Evolutionary conservation across 2,113 vertebrate genomes (phyloP).

Genomic region (Excalfactoria chinensis): DNA sequence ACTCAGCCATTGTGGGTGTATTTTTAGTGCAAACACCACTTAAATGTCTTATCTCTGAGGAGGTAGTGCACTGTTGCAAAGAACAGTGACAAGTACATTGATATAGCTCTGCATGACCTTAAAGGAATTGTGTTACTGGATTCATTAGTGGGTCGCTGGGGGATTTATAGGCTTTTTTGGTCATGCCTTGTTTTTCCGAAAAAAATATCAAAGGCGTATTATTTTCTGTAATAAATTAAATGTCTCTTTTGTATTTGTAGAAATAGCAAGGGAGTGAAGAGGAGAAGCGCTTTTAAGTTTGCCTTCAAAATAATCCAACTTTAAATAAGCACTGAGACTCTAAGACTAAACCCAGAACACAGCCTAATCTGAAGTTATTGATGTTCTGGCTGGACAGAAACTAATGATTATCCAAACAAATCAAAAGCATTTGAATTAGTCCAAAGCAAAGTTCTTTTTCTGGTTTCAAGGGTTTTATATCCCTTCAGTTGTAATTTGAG

Average conservation of each 20-base stretch:
- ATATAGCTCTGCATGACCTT: background rate
- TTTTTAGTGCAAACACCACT: conserved; percentile 28
- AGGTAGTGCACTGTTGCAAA: background rate
- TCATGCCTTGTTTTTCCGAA: background rate
- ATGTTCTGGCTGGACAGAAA: background rate
- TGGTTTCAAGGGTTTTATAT: background rate
- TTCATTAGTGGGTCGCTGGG: background rate
- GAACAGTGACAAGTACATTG: background rate
- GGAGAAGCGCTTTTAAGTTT: background rate
- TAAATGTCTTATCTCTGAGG: background rate
- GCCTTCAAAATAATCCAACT: background rate
- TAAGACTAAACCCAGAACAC: background rate
- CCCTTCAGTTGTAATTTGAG: background rate
- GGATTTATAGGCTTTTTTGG: background rate
- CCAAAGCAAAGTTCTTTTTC: background rate
- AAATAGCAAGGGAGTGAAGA: background rate
- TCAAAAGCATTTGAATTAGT: background rate
- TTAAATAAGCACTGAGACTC: background rate
- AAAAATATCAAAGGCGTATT: background rate
- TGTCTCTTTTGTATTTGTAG: background rate
- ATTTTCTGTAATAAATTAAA: background rate
- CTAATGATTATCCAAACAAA: background rate
- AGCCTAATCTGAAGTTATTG: background rate
- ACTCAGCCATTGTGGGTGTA: background rate
- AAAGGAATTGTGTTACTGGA: conserved; percentile 9